Evolutionary conservation across 1,140 invertebrate species (phyloP).

Genomic region (Drosophila punjabiensis): DNA sequence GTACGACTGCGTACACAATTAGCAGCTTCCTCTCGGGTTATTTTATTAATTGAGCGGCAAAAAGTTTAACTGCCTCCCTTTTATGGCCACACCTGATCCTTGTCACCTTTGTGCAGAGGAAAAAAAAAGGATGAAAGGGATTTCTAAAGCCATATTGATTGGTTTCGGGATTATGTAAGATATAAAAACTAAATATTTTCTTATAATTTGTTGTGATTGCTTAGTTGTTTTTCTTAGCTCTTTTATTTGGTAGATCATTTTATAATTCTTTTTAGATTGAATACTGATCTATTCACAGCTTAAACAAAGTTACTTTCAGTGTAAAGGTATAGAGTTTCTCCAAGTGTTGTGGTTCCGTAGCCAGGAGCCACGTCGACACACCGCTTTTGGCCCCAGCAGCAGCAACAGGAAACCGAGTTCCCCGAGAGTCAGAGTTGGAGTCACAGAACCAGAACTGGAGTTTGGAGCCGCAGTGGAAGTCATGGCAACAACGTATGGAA

Average conservation of each 20-base stretch:
- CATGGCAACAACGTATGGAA: slow-evolving; percentile 70
- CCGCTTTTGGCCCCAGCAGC: slow-evolving; percentile 25
- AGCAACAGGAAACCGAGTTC: slow-evolving; percentile 49
- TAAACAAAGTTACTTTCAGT: background rate
- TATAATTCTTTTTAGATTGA: background rate
- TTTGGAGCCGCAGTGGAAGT: slow-evolving; percentile 38
- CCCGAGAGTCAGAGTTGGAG: slow-evolving; percentile 20
- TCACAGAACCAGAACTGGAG: slow-evolving; percentile 28
- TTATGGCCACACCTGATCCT: slow-evolving; percentile 42
- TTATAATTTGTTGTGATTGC: too few species aligned
- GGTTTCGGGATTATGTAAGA: background rate
- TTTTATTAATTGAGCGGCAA: slow-evolving; percentile 82
- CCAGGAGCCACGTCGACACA: slow-evolving; percentile 45
- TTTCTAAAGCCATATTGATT: background rate
- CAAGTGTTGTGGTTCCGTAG: slow-evolving; percentile 5
- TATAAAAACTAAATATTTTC: background rate
- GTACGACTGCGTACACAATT: slow-evolving; percentile 66
- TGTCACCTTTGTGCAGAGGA: slow-evolving; percentile 3
- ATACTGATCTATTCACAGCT: background rate
- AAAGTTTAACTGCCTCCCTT: slow-evolving; percentile 59
- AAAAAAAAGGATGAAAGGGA: background rate
- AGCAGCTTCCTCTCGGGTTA: slow-evolving; percentile 79
- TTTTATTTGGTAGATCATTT: background rate
- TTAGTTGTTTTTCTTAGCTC: background rate
- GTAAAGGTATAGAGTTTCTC: background rate